Evolutionary conservation across 2,797 vertebrate genomes (phyloP), one percentile per base, ranked within the genome.

Genomic region (Darevskia nairensis): DNA sequence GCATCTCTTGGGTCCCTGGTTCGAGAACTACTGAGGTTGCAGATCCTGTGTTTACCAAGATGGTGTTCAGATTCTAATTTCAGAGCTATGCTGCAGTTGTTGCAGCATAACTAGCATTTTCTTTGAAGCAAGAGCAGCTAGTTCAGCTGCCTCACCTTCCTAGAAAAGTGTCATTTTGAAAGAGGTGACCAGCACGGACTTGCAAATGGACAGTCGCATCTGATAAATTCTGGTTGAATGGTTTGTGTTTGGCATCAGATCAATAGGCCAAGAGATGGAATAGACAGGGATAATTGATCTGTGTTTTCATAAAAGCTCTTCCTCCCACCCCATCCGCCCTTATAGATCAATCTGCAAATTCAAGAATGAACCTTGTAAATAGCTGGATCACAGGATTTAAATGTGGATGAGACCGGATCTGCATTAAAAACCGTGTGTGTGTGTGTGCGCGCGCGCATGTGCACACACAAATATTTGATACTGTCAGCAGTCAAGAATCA

Each of bases 301-400:
- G 90, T 81, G 91, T 94, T 94, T 95, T 93, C 35, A 91, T 92
- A 92, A 94, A 93, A 90, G 93, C 92, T 95, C 93, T 95, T 95
- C 90, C 93, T 93, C 69, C 66, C 21, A 13, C 66, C 91, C 93
- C 71, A 82, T 90, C 90, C 89, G 79, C 87, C 89, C 89, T 92
- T 86, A 92, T 50, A 80, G 89, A 93, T 93, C 94, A 94, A 94
- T 94, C 90, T 76, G 90, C 85, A 90, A 92, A 91, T 90, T 89
- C 92, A 93, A 44, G 90, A 94, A 82, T 86, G 93, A 92, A 86
- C 84, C 87, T 85, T 82, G 0, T 13, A 71, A 91, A 90, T 94
- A 90, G 88, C 86, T 85, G 46, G 90, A 86, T 89, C 81, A 77
- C 88, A 76, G 85, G 87, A 64, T 87, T 75, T 77, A 27, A 55